Conservation (phyloP, 92 coral and sea anemone genomes). For the Porites rus region DNA sequence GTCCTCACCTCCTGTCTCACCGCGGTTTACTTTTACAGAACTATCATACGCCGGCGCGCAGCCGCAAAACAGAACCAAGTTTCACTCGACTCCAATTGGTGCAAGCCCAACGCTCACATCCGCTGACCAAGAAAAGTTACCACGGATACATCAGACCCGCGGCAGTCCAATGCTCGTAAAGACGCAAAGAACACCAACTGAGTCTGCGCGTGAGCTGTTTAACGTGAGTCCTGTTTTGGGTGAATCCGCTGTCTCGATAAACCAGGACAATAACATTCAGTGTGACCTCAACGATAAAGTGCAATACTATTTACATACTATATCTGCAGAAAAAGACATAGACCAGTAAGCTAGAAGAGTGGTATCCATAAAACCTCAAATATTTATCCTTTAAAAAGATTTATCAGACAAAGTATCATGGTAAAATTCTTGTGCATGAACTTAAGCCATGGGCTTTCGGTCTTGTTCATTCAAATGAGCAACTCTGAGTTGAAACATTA, state of each 20-base stretch:
- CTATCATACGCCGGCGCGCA: background rate
- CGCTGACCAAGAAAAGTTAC: conserved; percentile 25
- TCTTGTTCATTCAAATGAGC: background rate
- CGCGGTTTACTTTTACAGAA: conserved; percentile 1
- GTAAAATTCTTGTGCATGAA: background rate
- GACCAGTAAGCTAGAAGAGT: background rate
- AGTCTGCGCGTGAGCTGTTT: conserved; percentile 39
- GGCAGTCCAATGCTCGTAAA: conserved; percentile 30
- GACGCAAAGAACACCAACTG: conserved; percentile 25
- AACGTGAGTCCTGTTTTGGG: conserved; percentile 56
- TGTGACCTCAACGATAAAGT: conserved; percentile 41
- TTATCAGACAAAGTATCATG: background rate
- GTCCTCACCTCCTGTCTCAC: conserved; percentile 2
- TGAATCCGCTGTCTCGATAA: conserved; percentile 13
- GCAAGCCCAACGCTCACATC: background rate
- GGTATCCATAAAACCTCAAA: too few species aligned
- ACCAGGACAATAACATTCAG: background rate
- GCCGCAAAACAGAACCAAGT: background rate
- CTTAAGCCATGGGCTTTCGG: background rate
- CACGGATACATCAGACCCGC: conserved; percentile 18
- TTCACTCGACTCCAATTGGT: background rate
- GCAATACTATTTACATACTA: conserved; percentile 21
- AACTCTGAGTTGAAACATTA: background rate
- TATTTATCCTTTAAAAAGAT: too few species aligned
- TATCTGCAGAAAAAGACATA: conserved; percentile 24